Evolutionary conservation across 2,797 vertebrate genomes (phyloP), one percentile per base, ranked within the genome.

Genomic region (Furcifer pardalis): DNA sequence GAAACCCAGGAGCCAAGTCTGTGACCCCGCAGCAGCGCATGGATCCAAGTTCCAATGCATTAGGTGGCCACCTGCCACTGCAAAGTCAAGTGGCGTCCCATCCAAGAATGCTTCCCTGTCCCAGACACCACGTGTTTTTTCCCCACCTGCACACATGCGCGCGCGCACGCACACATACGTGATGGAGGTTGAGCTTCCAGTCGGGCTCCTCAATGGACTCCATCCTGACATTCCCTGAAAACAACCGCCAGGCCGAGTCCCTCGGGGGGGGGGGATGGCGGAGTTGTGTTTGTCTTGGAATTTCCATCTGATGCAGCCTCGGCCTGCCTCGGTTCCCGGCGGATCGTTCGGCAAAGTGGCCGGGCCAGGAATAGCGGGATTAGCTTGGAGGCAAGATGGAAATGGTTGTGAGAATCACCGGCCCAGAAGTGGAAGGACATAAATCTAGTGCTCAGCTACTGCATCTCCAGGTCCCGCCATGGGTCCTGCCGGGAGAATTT

Each of bases 201-300:
- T 65, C 86, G 86, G 88, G 85, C 86, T 79, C 59, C 69, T 25
- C 52, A 42, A 40, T 68, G 4, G 0, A 59, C 60, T 62, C 80
- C 74, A 23, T 87, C 79, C 69, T 7, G 66, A 72, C 72, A 79
- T 0, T 3, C 40, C 71, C 32, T 30, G 76, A 77, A 80, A 40
- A 37, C 23, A 21, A 19, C n/a, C n/a, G n/a, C 17, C 1, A 30
- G 83, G 12, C 0, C 0, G n/a, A n/a, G n/a, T 15, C 3, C 59
- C 77, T 86, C 35, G 2, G 76, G 0, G 44, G 27, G 75, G n/a
- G n/a, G n/a, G n/a, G n/a, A n/a, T 27, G 30, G 13, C 27, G 0
- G 27, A 2, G n/a, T 37, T 6, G 4, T 65, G 25, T 35, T 85
- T 5, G 0, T 0, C 0, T 82, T 90, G 60, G 66, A 46, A 82